phyloP scores from a whole-genome alignment of 2,797 vertebrate species.

The Naso thynnoides region DNA sequence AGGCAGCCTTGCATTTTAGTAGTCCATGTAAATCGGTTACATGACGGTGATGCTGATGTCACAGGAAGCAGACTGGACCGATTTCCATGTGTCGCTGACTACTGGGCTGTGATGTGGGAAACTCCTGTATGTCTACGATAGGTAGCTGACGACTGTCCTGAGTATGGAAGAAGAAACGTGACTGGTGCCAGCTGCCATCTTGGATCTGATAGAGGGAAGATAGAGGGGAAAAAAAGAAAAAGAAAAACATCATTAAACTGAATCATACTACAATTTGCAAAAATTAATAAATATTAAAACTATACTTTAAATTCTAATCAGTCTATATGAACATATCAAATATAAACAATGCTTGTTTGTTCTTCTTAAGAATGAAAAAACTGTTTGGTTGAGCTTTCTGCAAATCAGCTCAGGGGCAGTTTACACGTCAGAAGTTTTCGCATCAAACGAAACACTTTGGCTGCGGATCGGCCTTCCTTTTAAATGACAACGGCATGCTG shows the following conservation, averaged over 20 bases:
- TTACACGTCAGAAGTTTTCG: too few species aligned
- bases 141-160: conserved; percentile 94
- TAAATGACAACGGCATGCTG: too few species aligned
- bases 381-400: neutral
- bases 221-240: neutral
- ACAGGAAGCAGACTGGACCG: conserved; percentile 94
- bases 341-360: neutral
- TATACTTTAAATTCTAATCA: neutral
- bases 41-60: conserved; percentile 47
- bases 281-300: neutral
- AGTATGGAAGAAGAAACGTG: conserved; percentile 92
- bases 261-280: conserved; percentile 1
- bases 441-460: too few species aligned
- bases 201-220: conserved; percentile 85
- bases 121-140: conserved; percentile 87
- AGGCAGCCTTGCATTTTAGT: conserved; percentile 51
- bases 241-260: conserved; percentile 1
- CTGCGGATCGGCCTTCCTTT: too few species aligned
- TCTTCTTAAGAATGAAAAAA: neutral
- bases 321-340: too few species aligned
- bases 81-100: conserved; percentile 88
- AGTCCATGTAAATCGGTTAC: conserved; percentile 52
- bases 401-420: neutral
- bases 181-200: conserved; percentile 94
- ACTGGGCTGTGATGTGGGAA: conserved; percentile 77